Conservation (phyloP, 2,888 invertebrate species). For the Cantharis flavilabris region DNA sequence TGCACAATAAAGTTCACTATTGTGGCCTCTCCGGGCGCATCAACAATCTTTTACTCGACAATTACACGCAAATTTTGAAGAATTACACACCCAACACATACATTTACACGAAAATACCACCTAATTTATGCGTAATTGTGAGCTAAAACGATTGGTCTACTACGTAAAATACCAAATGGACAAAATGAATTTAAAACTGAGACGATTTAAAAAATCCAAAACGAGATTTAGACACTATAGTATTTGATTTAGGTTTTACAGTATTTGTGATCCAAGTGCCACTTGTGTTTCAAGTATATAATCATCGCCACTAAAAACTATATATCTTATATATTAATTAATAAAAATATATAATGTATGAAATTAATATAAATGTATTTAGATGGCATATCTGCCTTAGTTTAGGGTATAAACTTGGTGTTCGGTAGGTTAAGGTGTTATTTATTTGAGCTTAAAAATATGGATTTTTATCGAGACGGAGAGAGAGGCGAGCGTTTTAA, state of each 20-base stretch:
- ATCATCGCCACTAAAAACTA: slow-evolving; percentile 52
- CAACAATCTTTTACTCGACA: slow-evolving; percentile 10
- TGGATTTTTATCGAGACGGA: slow-evolving; percentile 20
- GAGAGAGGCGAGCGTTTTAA: slow-evolving; percentile 13
- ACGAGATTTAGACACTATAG: slow-evolving; percentile 38
- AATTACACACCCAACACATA: background rate
- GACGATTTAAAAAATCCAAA: slow-evolving; percentile 31
- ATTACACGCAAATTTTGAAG: background rate
- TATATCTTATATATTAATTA: slow-evolving; percentile 53
- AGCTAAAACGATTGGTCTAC: slow-evolving; percentile 14
- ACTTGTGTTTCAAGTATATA: slow-evolving; percentile 71
- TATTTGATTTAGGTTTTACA: slow-evolving; percentile 67
- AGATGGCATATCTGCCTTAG: slow-evolving; percentile 53
- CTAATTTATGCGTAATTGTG: slow-evolving; percentile 17
- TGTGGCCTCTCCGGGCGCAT: slow-evolving; percentile 39
- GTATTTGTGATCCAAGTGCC: slow-evolving; percentile 81
- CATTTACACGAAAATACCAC: background rate
- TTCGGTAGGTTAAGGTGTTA: slow-evolving; percentile 54
- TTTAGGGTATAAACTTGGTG: slow-evolving; percentile 52
- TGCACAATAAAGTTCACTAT: slow-evolving; percentile 44
- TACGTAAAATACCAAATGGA: slow-evolving; percentile 32
- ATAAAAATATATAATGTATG: slow-evolving; percentile 51
- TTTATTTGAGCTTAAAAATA: slow-evolving; percentile 41
- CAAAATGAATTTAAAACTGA: slow-evolving; percentile 30
- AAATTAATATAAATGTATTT: slow-evolving; percentile 46